Conservation (phyloP, 2,113 vertebrate genomes). For the Neotragus moschatus region DNA sequence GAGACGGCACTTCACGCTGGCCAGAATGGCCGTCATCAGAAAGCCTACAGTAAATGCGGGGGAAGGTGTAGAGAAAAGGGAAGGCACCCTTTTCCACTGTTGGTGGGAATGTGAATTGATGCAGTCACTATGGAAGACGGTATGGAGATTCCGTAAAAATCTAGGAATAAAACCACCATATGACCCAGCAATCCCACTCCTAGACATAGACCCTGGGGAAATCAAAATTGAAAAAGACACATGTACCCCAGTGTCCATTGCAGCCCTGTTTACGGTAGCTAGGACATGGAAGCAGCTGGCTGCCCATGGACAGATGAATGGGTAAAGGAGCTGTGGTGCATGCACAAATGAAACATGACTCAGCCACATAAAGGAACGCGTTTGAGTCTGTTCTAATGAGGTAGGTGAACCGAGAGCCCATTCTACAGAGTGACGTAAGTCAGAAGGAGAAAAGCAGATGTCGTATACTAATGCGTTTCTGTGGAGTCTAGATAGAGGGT, state of each 20-base stretch:
- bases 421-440: not conserved
- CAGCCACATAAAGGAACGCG: not conserved
- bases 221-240: not conserved
- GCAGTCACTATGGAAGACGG: not conserved
- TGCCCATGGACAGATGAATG: not conserved
- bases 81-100: not conserved
- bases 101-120: not conserved
- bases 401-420: not conserved
- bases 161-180: not conserved
- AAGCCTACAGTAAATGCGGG: not conserved
- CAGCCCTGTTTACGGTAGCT: not conserved
- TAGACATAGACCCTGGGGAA: not conserved
- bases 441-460: not conserved
- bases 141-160: not conserved
- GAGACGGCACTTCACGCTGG: not conserved
- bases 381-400: not conserved
- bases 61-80: not conserved
- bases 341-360: not conserved
- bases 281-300: not conserved
- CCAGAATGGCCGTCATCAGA: not conserved
- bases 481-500: not conserved
- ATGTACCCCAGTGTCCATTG: not conserved
- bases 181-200: not conserved
- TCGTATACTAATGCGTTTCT: rapidly evolving
- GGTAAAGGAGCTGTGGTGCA: not conserved